These are phyloP conservation scores for Phalacrocorax aristotelis DNA, from an alignment of 2,113 vertebrate species.

Conservation along the genomic window DNA sequence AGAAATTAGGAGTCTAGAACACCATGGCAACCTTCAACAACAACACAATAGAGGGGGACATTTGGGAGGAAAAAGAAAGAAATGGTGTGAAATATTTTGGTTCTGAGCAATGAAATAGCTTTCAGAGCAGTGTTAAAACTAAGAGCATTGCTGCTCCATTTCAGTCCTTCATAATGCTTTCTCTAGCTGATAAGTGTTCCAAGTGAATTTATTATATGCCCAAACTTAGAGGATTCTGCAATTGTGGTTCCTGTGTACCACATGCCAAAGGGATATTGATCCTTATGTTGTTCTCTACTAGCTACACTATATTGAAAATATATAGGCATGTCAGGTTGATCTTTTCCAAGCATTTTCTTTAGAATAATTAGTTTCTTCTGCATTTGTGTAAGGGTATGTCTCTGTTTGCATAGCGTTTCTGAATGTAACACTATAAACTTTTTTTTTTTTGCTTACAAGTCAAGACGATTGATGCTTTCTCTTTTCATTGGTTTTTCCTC, in stretches of 20 bases:
- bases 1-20: not conserved
- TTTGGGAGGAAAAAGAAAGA: not conserved
- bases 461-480: slow-evolving; percentile 21
- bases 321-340: not conserved
- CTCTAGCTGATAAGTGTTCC: not conserved
- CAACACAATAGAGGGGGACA: fast-evolving
- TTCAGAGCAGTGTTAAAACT: not conserved
- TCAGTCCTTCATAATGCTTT: not conserved
- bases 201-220: not conserved
- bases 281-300: not conserved
- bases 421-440: not conserved
- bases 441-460: not conserved
- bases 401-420: not conserved
- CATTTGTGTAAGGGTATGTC: not conserved
- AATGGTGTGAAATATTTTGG: not conserved
- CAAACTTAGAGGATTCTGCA: not conserved
- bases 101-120: not conserved
- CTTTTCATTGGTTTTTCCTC: not conserved
- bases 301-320: not conserved
- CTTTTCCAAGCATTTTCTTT: slow-evolving; percentile 11
- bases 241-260: fast-evolving
- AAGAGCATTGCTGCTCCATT: not conserved
- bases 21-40: not conserved
- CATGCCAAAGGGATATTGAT: not conserved
- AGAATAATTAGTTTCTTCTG: slow-evolving; percentile 9